Conservation (phyloP, 92 coral and sea anemone genomes). For the Phenganax marumi region DNA sequence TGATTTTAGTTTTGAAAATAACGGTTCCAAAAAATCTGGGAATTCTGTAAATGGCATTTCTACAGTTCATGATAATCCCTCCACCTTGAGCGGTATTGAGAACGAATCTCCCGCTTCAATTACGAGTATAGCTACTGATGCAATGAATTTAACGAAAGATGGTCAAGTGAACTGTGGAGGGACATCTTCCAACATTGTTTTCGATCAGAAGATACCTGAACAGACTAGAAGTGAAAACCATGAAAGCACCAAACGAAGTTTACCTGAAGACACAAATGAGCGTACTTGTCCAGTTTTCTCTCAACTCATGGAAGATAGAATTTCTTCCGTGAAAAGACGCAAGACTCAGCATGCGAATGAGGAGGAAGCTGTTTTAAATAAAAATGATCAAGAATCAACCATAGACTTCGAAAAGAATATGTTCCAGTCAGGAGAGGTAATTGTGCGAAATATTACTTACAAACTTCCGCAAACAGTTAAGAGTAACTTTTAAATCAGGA, state of each 20-base stretch:
- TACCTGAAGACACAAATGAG: not conserved
- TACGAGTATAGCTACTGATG: not conserved
- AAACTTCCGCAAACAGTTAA: not conserved
- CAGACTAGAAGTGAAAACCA: not conserved
- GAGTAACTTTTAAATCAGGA: too few relatives aligned
- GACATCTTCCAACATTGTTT: not conserved
- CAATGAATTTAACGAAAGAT: not conserved
- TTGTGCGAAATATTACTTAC: not conserved
- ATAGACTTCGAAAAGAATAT: not conserved
- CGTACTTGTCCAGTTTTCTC: not conserved
- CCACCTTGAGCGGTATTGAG: not conserved
- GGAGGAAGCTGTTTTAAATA: slow-evolving; percentile 3
- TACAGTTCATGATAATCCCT: not conserved
- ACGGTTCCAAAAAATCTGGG: not conserved
- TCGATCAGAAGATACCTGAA: not conserved
- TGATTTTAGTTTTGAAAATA: not conserved
- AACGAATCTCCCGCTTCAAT: not conserved
- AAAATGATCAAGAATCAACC: slow-evolving; percentile 6
- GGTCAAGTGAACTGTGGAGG: not conserved
- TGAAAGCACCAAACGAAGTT: not conserved
- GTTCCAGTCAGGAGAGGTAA: slow-evolving; percentile 18
- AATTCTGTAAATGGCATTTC: not conserved
- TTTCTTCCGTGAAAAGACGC: slow-evolving; percentile 24
- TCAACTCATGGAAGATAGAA: not conserved
- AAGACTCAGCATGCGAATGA: slow-evolving; percentile 13